Conservation (phyloP, 1,140 invertebrate genomes). For the Eupristina koningsbergeri region DNA sequence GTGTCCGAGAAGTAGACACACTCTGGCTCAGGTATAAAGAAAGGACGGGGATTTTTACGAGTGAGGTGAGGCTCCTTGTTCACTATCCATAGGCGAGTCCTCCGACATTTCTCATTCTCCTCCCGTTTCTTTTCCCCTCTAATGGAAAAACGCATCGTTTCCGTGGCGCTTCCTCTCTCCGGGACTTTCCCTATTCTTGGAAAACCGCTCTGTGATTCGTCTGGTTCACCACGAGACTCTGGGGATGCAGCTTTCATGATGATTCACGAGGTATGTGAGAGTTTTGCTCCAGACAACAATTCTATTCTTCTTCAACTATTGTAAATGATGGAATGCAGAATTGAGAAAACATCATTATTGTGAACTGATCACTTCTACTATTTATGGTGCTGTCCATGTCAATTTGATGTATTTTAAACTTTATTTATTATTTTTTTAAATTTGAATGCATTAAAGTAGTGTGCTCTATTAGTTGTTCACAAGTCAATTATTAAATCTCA, state of each 20-base stretch:
- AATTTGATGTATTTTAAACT: too few relatives aligned
- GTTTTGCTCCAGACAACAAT: background rate
- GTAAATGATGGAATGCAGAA: too few relatives aligned
- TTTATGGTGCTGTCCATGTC: too few relatives aligned
- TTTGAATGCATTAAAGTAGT: too few relatives aligned
- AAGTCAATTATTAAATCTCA: too few relatives aligned
- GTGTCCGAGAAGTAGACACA: background rate
- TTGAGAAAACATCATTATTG: too few relatives aligned
- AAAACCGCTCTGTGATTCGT: constrained; percentile 35
- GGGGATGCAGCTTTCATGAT: background rate
- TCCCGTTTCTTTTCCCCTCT: constrained; percentile 15
- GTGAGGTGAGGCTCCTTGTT: background rate
- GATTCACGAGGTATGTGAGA: background rate
- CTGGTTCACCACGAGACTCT: too few relatives aligned
- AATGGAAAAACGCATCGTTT: constrained; percentile 11
- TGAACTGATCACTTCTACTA: too few relatives aligned
- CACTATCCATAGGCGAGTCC: background rate
- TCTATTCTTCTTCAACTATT: too few relatives aligned
- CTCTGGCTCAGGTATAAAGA: background rate
- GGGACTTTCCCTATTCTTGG: constrained; percentile 19
- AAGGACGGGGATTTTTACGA: constrained; percentile 22
- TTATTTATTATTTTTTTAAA: too few relatives aligned
- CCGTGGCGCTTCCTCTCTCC: constrained; percentile 21
- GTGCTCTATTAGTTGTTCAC: too few relatives aligned
- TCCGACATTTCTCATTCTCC: constrained; percentile 13